Evolutionary conservation across 2,888 invertebrate genomes (phyloP), one percentile per base, ranked within the genome.

Genomic region (Hemistola chrysoprasaria): DNA sequence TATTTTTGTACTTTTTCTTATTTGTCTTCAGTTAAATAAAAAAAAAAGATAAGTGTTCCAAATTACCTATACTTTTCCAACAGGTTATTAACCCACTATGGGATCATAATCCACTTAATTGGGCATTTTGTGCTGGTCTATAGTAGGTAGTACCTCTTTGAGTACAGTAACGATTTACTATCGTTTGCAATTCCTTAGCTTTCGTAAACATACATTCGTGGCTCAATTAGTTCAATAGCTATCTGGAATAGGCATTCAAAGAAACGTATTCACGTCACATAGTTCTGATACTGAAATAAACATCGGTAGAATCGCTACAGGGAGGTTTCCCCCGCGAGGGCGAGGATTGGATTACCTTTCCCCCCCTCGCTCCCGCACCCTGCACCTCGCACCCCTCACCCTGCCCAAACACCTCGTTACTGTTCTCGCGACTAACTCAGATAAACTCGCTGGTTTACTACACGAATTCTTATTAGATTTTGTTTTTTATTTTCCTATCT

Each of bases 321-420:
- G 29, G 39, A 31, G 41, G 10, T 46, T 38, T 43, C 33, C 26
- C 37, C 27, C 8, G 26, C 22, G 35, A 31, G 34, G 45, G 42
- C 53, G 47, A 39, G 47, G 54, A 86, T 85, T 84, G 76, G 76
- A 85, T 86, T 86, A 85, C 84, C 85, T 83, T 80, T 72, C 78
- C 78, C 81, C 76, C 84, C 85, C 82, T 80, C 72, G 77, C 78
- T 80, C 76, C 70, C 70, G 71, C 72, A 77, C 65, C 70, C 16
- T 2, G 16, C 3, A 4, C 16, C 16, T 16, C 16, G 16, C 4
- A 4, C 3, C 16, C 78, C 80, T 85, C 85, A 85, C 86, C 84
- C 78, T 84, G 16, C 16, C 78, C 80, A 86, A 86, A 85, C 86
- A 85, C 78, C 83, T 85, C 80, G 81, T 84, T 84, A 84, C 73